These are phyloP conservation scores for Bombus breviceps DNA, from an alignment of 1,140 invertebrate species.

Conservation along the genomic window DNA sequence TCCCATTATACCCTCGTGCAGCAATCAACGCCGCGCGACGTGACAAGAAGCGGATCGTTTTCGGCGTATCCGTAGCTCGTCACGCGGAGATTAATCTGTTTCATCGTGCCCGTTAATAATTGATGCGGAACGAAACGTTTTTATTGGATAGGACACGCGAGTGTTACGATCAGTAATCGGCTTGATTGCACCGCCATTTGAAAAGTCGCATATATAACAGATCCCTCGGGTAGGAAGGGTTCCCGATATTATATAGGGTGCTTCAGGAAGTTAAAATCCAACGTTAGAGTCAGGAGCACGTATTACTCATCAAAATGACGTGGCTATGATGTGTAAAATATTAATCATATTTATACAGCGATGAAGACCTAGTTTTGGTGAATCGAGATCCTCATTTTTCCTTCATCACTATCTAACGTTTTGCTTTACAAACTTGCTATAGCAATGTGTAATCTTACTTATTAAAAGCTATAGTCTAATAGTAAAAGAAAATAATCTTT, in stretches of 20 bases:
- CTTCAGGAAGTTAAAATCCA: background rate
- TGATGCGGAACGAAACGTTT: constrained; percentile 59
- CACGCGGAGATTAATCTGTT: constrained; percentile 50
- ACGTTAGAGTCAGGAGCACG: too few species aligned
- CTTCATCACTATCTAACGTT: too few species aligned
- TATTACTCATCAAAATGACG: background rate
- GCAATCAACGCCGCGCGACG: constrained; percentile 7
- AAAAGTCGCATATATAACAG: constrained; percentile 44
- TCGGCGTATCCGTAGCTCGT: constrained; percentile 1
- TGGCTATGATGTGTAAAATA: background rate
- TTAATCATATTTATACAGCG: background rate
- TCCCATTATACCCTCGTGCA: background rate
- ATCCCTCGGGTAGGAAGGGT: background rate
- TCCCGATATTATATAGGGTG: background rate
- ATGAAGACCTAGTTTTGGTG: too few species aligned
- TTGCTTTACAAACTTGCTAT: too few species aligned
- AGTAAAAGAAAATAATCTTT: too few species aligned
- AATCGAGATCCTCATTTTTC: too few species aligned
- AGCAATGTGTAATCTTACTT: too few species aligned
- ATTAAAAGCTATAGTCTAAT: too few species aligned
- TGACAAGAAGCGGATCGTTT: constrained; percentile 35
- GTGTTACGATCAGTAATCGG: constrained; percentile 61
- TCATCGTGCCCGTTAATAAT: constrained; percentile 60
- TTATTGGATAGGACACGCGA: constrained; percentile 51
- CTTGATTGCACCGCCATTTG: constrained; percentile 62